These are phyloP conservation scores for Morus bassanus DNA, from an alignment of 2,797 vertebrate species.

Conservation along the genomic window DNA sequence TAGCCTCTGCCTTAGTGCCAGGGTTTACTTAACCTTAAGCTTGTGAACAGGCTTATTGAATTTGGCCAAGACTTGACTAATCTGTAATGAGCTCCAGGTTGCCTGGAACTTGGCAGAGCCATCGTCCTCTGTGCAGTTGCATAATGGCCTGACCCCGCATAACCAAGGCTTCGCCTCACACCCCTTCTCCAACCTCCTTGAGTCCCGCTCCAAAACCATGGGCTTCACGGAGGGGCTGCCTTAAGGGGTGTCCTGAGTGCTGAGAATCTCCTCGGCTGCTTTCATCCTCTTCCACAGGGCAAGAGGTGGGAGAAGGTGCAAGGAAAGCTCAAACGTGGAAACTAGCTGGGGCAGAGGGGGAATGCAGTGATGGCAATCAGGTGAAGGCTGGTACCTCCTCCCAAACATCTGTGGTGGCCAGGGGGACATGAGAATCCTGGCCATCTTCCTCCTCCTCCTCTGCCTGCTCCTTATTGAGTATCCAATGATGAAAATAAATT, in stretches of 20 bases:
- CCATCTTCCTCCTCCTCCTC: not conserved
- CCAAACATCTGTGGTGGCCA: not conserved
- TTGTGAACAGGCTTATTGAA: conserved; percentile 65
- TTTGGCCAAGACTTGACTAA: conserved; percentile 65
- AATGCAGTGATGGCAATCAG: not conserved
- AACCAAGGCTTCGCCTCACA: not conserved
- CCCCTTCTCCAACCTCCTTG: not conserved
- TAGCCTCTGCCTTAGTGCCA: not conserved
- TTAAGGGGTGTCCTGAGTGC: not conserved
- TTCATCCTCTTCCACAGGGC: not conserved
- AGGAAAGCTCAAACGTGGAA: not conserved
- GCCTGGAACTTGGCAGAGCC: conserved; percentile 60
- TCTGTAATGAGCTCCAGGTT: conserved; percentile 68
- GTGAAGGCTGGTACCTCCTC: not conserved
- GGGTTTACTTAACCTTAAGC: conserved; percentile 46
- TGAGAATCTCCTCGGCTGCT: not conserved
- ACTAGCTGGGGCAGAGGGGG: rapidly evolving
- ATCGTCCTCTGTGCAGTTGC: not conserved
- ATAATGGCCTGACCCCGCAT: conserved; percentile 37
- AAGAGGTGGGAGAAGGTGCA: not conserved
- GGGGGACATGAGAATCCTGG: not conserved
- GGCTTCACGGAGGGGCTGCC: not conserved
- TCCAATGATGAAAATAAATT: conserved; percentile 30
- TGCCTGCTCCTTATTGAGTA: not conserved
- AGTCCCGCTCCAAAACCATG: not conserved